Evolutionary conservation across 2,113 vertebrate species (phyloP).

Genomic region (Prinia subflava): DNA sequence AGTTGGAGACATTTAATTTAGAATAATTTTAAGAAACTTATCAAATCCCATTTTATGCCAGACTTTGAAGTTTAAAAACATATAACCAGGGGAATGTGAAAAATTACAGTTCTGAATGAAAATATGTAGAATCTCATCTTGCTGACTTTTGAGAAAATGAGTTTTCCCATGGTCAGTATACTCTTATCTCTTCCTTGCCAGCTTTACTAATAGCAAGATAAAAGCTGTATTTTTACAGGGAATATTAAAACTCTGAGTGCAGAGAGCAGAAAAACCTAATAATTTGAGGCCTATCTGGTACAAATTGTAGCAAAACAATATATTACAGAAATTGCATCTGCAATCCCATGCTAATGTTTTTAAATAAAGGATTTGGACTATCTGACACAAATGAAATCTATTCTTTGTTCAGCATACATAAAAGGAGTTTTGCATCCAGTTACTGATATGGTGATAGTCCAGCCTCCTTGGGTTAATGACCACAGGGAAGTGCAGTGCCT

Average conservation of each 20-base stretch:
- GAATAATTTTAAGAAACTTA: neutral
- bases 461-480: neutral
- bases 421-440: neutral
- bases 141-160: neutral
- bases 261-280: neutral
- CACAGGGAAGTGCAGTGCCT: neutral
- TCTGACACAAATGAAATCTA: neutral
- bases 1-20: neutral
- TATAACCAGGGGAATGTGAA: neutral
- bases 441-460: neutral
- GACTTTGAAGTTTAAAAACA: neutral
- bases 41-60: neutral
- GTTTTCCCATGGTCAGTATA: neutral
- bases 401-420: neutral
- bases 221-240: neutral
- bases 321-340: neutral
- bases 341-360: neutral
- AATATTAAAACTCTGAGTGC: neutral
- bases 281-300: neutral
- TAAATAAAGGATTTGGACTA: neutral
- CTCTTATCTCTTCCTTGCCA: neutral
- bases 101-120: neutral
- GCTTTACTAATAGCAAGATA: neutral
- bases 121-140: neutral
- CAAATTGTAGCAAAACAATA: neutral